phyloP scores from a whole-genome alignment of 2,888 invertebrate genomes.

The Cerastis rubricosa region DNA sequence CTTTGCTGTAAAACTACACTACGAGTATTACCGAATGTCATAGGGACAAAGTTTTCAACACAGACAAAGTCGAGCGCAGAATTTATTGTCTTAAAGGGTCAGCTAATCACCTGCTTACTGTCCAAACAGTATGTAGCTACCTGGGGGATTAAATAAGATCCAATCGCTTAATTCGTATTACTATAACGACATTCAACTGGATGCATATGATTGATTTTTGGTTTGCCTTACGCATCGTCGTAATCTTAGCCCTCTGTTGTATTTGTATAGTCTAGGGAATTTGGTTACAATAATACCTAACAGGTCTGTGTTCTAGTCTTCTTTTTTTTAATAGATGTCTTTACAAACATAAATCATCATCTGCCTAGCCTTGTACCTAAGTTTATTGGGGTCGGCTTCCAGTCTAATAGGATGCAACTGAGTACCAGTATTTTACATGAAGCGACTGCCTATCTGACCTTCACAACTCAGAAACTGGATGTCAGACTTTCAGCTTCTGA shows the following conservation, averaged over 20 bases:
- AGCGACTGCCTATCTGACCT: too few relatives aligned
- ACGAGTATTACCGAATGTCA: neutral
- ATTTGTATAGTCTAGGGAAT: too few relatives aligned
- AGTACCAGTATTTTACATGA: too few relatives aligned
- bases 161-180: neutral
- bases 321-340: neutral
- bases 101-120: neutral
- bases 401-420: too few relatives aligned
- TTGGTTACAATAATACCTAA: neutral
- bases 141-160: neutral
- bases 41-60: too few relatives aligned
- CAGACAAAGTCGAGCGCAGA: neutral
- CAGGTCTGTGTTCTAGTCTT: neutral
- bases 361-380: too few relatives aligned
- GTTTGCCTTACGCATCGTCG: neutral
- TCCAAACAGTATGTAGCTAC: neutral
- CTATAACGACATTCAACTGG: neutral
- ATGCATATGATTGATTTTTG: neutral
- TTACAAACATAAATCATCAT: neutral
- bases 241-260: neutral
- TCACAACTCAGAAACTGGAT: too few relatives aligned
- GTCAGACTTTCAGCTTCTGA: too few relatives aligned
- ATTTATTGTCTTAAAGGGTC: neutral
- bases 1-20: neutral
- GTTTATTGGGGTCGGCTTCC: too few relatives aligned